Evolutionary conservation across 1,140 invertebrate species (phyloP).

Genomic region (Harlomillsia oculata): DNA sequence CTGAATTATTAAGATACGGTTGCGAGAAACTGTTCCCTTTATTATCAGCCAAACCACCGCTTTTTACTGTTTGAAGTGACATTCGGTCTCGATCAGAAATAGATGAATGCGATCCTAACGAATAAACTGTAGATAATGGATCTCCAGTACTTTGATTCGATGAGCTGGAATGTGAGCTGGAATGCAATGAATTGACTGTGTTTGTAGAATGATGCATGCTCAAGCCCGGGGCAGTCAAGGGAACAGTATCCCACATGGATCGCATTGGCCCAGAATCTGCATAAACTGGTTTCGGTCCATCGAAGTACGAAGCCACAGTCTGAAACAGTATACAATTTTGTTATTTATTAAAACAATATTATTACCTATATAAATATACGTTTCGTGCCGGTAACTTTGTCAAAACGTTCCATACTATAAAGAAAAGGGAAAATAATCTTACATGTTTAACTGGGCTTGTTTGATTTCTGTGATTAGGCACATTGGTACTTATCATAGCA

Average conservation of each 20-base stretch:
- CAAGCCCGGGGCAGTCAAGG: conserved; percentile 3
- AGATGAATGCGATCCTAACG: conserved; percentile 21
- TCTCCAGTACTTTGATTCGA: conserved; percentile 36
- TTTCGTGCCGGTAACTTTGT: too few species aligned
- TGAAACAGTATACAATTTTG: conserved; percentile 27
- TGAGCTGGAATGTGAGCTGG: conserved; percentile 35
- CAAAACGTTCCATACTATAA: too few species aligned
- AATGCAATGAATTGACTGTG: conserved; percentile 33
- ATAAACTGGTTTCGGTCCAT: conserved; percentile 41
- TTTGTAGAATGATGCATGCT: conserved; percentile 29
- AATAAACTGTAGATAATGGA: conserved; percentile 11
- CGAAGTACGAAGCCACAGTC: conserved; percentile 46
- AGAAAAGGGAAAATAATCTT: too few species aligned
- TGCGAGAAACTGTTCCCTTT: conserved; percentile 33
- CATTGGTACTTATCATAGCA: conserved; percentile 11
- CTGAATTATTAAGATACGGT: conserved; percentile 27
- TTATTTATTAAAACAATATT: neutral
- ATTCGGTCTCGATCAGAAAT: conserved; percentile 17
- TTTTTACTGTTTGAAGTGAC: conserved; percentile 7
- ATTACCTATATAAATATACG: neutral
- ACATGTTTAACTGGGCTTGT: conserved; percentile 32
- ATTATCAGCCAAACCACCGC: conserved; percentile 15
- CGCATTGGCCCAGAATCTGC: conserved; percentile 42
- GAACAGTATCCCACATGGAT: conserved; percentile 30
- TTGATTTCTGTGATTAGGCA: conserved; percentile 18